Base-by-base conservation (phyloP, 2,888 invertebrate genomes). In the Conchocele bisecta region DNA sequence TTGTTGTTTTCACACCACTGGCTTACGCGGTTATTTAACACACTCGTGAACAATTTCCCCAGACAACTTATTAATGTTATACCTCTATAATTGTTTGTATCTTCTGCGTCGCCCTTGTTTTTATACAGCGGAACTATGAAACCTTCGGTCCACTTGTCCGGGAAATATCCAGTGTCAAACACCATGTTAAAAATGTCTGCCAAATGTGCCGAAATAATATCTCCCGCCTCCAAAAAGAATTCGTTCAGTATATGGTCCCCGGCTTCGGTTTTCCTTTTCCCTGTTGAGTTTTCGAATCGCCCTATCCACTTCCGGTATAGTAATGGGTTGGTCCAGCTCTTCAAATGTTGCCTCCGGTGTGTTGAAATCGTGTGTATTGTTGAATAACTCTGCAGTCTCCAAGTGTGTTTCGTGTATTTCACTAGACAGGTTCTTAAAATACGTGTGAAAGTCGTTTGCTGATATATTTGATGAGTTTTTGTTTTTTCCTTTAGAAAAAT, bases 21-120 rank as follows among this genome's bases (percentile, higher is more conserved):
- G 20, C 13, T 41, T 20, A 68, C 31, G 37, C 58, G 20, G 28
- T 39, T 28, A 28, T 50, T 69, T 58, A 69, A 26, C 9, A 70
- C 39, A 37, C 37, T 29, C 17, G 59, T 58, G 54, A 53, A 64
- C 13, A 70, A n/a, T 70, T 70, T 64, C 13, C 28, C 17, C 3
- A 58, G 41, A 29, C 31, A 41, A 28, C 70, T 70, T 6, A 64
- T 3, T 33, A 65, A 42, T 6, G 63, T 68, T 17, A 60, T 60
- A 5, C 37, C 42, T 20, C 0, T 17, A 17, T 46, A 22, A 22
- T 11, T n/a, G 24, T 22, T 46, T n/a, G n/a, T 24, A 46, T 46
- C 1, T n/a, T 46, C 24, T 7, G 6, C 5, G 6, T 46, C 46
- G 6, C 46, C 46, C 11, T 46, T n/a, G n/a, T n/a, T 46, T 22